Conservation (phyloP, 2,797 vertebrate species). For the Rhabdomys pumilio region DNA sequence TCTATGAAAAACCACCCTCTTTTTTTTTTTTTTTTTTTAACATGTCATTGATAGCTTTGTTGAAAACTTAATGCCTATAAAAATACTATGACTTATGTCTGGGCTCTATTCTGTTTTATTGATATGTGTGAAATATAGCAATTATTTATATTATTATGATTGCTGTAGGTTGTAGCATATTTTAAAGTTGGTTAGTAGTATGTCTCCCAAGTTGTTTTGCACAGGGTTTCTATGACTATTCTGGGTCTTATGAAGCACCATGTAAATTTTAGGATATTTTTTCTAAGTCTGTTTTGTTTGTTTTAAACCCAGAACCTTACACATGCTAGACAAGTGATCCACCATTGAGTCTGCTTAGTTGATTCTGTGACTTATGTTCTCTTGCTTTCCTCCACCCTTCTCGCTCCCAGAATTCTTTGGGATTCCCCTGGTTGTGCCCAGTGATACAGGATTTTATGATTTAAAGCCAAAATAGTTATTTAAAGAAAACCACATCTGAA, state of each 20-base stretch:
- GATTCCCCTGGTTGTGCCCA: background rate
- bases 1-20: background rate
- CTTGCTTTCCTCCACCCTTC: background rate
- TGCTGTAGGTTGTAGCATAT: background rate
- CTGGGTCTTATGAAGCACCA: background rate
- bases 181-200: background rate
- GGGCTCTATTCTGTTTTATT: background rate
- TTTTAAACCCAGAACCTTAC: background rate
- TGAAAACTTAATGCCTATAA: background rate
- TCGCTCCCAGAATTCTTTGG: background rate
- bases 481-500: background rate
- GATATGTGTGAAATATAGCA: background rate
- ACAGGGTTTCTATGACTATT: background rate
- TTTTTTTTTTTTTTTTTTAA: background rate
- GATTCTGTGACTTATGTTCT: background rate
- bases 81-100: background rate
- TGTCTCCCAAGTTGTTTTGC: background rate
- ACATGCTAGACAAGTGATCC: background rate
- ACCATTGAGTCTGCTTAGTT: background rate
- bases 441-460: slow-evolving; percentile 14
- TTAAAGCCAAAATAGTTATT: slow-evolving; percentile 55
- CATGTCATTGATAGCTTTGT: background rate
- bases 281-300: background rate
- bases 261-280: background rate
- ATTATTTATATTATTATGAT: background rate